These are phyloP conservation scores for Allophyes oxyacanthae DNA, from an alignment of 2,888 invertebrate genomes.

Conservation along the genomic window DNA sequence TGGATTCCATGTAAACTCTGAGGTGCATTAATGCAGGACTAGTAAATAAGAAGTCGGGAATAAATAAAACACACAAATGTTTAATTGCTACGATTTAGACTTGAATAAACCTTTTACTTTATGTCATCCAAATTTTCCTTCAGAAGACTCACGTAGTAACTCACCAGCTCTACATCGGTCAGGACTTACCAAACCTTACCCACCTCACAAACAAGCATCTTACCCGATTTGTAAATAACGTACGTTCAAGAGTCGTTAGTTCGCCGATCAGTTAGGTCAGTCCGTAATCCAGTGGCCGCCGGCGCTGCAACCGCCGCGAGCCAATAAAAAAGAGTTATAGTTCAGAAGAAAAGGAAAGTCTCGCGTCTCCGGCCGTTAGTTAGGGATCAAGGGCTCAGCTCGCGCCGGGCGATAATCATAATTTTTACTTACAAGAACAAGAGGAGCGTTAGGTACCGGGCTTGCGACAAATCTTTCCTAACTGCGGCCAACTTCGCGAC, in stretches of 20 bases:
- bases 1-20: neutral
- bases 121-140: too few species aligned
- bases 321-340: constrained; percentile 90
- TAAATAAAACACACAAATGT: neutral
- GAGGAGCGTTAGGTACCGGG: constrained; percentile 84
- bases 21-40: neutral
- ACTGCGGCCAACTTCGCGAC: constrained; percentile 87
- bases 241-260: constrained; percentile 71
- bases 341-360: constrained; percentile 88
- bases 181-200: constrained; percentile 18
- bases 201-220: constrained; percentile 51
- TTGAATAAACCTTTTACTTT: too few species aligned
- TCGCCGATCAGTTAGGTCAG: constrained; percentile 77
- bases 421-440: constrained; percentile 88
- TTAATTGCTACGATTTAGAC: too few species aligned
- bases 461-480: constrained; percentile 87
- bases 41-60: neutral
- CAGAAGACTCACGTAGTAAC: neutral
- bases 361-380: constrained; percentile 84
- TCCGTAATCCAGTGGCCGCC: constrained; percentile 83
- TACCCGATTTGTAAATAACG: constrained; percentile 70
- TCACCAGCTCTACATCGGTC: constrained; percentile 28
- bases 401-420: constrained; percentile 88
- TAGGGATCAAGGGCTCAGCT: constrained; percentile 87
- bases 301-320: constrained; percentile 71